Percentiles rank a stretch among this genome's conserved stretches.
phyloP scores from a whole-genome alignment of 2,797 vertebrate genomes.

The Carapus acus region DNA sequence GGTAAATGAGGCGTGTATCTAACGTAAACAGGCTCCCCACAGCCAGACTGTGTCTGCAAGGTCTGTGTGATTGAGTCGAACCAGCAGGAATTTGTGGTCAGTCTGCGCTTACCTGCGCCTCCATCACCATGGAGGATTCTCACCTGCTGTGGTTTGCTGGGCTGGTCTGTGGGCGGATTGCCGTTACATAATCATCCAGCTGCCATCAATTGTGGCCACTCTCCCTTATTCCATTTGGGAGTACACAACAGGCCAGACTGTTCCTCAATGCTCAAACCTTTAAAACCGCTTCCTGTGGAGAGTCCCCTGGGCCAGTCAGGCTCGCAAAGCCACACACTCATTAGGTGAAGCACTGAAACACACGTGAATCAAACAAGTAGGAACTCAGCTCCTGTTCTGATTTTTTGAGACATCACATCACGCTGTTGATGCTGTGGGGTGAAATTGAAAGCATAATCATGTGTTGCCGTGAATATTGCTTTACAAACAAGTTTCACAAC shows the following conservation, averaged over 20 bases:
- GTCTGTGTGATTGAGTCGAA: slow-evolving; percentile 12
- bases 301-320: slow-evolving; percentile 45
- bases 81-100: slow-evolving; percentile 15
- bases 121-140: slow-evolving; percentile 5
- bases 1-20: slow-evolving; percentile 5
- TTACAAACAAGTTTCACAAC: too few species aligned
- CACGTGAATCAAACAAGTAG: slow-evolving; percentile 60
- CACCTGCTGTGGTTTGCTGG: slow-evolving; percentile 26
- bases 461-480: too few species aligned
- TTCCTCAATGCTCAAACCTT: slow-evolving; percentile 35
- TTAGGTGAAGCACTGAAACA: slow-evolving; percentile 59
- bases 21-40: slow-evolving; percentile 5
- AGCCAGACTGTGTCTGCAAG: slow-evolving; percentile 28
- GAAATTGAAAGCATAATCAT: slow-evolving; percentile 37
- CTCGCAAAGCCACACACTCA: slow-evolving; percentile 59
- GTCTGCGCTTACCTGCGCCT: slow-evolving; percentile 8
- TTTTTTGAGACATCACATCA: slow-evolving; percentile 23
- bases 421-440: slow-evolving; percentile 26
- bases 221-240: slow-evolving; percentile 46
- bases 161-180: slow-evolving; percentile 11
- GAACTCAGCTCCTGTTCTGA: slow-evolving; percentile 39
- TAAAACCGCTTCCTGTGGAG: slow-evolving; percentile 66
- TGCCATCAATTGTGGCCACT: slow-evolving; percentile 50
- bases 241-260: slow-evolving; percentile 39
- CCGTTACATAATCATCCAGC: slow-evolving; percentile 47